Base-by-base conservation (phyloP, 2,113 vertebrate genomes). In the Ardeotis arabs region DNA sequence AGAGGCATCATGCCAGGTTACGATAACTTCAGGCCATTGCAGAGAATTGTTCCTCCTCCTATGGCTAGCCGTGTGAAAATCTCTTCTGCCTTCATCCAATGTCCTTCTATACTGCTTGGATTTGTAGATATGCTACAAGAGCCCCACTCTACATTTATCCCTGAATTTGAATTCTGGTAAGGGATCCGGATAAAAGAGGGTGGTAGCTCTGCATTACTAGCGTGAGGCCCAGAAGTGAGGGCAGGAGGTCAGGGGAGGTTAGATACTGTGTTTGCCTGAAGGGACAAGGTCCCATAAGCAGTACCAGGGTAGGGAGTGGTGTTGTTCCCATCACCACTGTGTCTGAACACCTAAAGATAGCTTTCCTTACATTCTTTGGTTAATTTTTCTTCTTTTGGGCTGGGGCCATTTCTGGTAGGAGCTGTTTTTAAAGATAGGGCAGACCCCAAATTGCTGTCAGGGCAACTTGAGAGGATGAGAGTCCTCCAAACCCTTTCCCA, bases 211-310 rank as follows among this genome's bases (percentile, higher is more conserved):
- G 62, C 49, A 31, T 29, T 25, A 50, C 6, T 18, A 50, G 18
- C 1, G 0, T 55, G 18, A 79, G 39, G 18, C n/a, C 33, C 31
- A 74, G 59, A 19, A 49, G 41, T 0, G 0, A 66, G 41, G 35
- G 23, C 11, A 52, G 45, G 37, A 76, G 41, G n/a, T 18, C 21
- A 52, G 11, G 8, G 24, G 7, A 39, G 14, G 52, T 35, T 35
- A 59, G 25, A 31, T 44, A 21, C 15, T 68, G 22, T 41, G 66
- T 14, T 64, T 68, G 18, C 22, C 35, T 52, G 35, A 67, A 73
- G 25, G 19, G 20, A 73, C 19, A 53, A 8, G 20, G 41, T 83
- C 60, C 3, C 0, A 5, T 28, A 33, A 49, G 59, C 18, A 52
- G 25, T 27, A 64, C 23, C 37, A 33, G 3, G 16, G 22, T 52